Base-by-base conservation (phyloP, 2,888 invertebrate genomes). In the Catonia carolina region DNA sequence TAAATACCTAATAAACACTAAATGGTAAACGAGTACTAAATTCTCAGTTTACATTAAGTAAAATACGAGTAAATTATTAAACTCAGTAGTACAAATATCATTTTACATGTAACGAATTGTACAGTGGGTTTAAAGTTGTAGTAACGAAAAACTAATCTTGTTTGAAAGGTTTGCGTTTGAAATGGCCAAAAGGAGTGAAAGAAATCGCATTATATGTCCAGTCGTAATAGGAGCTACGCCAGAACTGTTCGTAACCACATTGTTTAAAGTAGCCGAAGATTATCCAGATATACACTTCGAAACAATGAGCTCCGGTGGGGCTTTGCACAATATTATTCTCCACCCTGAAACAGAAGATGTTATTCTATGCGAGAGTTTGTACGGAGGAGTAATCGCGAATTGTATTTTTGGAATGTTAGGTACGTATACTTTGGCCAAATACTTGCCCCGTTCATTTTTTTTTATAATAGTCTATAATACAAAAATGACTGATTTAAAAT, bases 101-200 rank as follows among this genome's bases (percentile, higher is more conserved):
- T n/a, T n/a, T n/a, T n/a, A n/a, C n/a, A n/a, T n/a, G n/a, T n/a
- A n/a, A n/a, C n/a, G n/a, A n/a, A n/a, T n/a, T n/a, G n/a, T n/a
- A n/a, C n/a, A n/a, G n/a, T n/a, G n/a, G n/a, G n/a, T n/a, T n/a
- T n/a, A n/a, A n/a, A n/a, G n/a, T n/a, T n/a, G n/a, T n/a, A n/a
- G n/a, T n/a, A n/a, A n/a, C n/a, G n/a, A n/a, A n/a, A n/a, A n/a
- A n/a, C n/a, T n/a, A n/a, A n/a, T n/a, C n/a, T n/a, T n/a, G n/a
- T n/a, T n/a, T n/a, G n/a, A 6, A 14, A 72, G 73, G 58, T 80
- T 77, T 72, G 82, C 83, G 2, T 82, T 83, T 66, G 75, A 81
- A 18, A 81, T 76, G 68, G 83, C 83, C 1, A 69, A 69, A 18
- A 69, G 69, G 59, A 68, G 79, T 64, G 72, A 74, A 1, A 68